phyloP scores from a whole-genome alignment of 2,797 vertebrate species.

The Onychomys arenicola region DNA sequence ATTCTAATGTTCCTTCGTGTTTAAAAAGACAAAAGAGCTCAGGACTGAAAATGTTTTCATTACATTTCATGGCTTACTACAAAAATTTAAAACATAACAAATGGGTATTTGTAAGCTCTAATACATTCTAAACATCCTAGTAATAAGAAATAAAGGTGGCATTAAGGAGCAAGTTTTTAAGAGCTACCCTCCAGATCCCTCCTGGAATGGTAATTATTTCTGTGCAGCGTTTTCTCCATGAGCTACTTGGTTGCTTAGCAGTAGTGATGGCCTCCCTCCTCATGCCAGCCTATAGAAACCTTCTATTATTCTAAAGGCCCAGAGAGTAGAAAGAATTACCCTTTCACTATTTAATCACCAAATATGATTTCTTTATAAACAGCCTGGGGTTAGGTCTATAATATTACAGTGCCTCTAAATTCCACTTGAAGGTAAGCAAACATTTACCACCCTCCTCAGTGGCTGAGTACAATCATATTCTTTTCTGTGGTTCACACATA shows the following conservation, averaged over 20 bases:
- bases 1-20: slow-evolving; percentile 13
- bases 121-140: slow-evolving; percentile 55
- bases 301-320: slow-evolving; percentile 63
- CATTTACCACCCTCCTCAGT: slow-evolving; percentile 17
- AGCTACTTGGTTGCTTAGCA: slow-evolving; percentile 45
- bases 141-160: slow-evolving; percentile 27
- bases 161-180: slow-evolving; percentile 6
- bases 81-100: slow-evolving; percentile 26
- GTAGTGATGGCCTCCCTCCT: not conserved
- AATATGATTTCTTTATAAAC: slow-evolving; percentile 77
- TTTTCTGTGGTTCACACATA: slow-evolving; percentile 56
- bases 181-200: not conserved
- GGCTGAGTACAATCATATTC: slow-evolving; percentile 66
- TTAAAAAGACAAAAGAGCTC: slow-evolving; percentile 4
- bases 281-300: not conserved
- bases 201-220: slow-evolving; percentile 25
- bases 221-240: slow-evolving; percentile 16
- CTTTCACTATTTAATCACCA: slow-evolving; percentile 78
- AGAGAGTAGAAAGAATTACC: slow-evolving; percentile 66
- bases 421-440: slow-evolving; percentile 70
- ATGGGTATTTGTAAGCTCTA: slow-evolving; percentile 37
- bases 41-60: not conserved
- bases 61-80: slow-evolving; percentile 11
- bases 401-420: slow-evolving; percentile 67
- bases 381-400: slow-evolving; percentile 66